Conservation (phyloP, 1,140 invertebrate genomes). For the Nephila pilipes region DNA sequence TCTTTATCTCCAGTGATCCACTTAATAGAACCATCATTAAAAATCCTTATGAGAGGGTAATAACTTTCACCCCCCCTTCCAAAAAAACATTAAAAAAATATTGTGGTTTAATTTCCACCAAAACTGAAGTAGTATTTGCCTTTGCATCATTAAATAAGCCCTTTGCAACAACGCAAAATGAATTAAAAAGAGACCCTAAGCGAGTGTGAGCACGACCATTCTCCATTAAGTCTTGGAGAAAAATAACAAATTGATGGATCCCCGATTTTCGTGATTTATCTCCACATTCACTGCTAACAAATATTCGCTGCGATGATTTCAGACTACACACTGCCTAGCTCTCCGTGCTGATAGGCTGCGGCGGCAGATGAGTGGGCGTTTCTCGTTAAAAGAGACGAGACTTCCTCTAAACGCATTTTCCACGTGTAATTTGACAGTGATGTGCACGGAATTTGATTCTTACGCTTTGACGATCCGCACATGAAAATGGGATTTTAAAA, state of each 20-base stretch:
- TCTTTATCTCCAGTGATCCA: too few relatives aligned
- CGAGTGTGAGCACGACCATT: not conserved
- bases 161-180: not conserved
- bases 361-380: slow-evolving; percentile 3
- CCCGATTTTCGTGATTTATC: not conserved
- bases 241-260: not conserved
- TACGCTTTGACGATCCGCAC: slow-evolving; percentile 51
- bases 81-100: too few relatives aligned
- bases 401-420: slow-evolving; percentile 27
- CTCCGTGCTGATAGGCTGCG: not conserved
- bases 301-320: not conserved
- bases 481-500: slow-evolving; percentile 68
- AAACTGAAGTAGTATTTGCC: too few relatives aligned
- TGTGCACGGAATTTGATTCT: slow-evolving; percentile 64
- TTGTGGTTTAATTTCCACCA: too few relatives aligned
- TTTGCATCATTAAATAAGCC: too few relatives aligned
- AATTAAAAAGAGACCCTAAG: not conserved
- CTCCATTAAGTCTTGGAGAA: not conserved
- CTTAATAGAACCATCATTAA: too few relatives aligned
- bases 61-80: too few relatives aligned
- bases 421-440: slow-evolving; percentile 56
- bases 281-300: not conserved
- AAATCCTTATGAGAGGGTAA: too few relatives aligned
- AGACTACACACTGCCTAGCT: not conserved
- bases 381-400: slow-evolving; percentile 8